phyloP scores from a whole-genome alignment of 2,113 vertebrate species.

The Lamprotornis superbus region DNA sequence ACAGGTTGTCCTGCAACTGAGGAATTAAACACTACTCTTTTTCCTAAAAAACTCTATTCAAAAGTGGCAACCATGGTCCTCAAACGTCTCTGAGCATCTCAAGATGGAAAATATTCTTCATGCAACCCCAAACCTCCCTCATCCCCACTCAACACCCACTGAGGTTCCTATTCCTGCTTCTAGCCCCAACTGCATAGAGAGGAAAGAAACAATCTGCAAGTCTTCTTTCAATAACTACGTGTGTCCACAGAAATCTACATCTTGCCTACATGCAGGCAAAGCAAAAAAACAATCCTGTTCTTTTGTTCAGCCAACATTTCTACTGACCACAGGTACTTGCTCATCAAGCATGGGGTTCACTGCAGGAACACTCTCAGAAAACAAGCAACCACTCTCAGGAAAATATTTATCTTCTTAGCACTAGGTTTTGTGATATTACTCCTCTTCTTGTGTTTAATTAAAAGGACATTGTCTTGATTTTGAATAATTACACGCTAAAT shows the following conservation, averaged over 20 bases:
- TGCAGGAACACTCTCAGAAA: neutral
- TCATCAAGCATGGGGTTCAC: neutral
- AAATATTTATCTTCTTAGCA: neutral
- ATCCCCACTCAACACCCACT: neutral
- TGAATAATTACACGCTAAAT: constrained; percentile 8
- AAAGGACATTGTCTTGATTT: neutral
- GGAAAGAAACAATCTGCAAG: neutral
- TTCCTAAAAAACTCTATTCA: neutral
- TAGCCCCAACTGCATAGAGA: neutral
- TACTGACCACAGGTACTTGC: neutral
- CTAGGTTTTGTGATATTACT: neutral
- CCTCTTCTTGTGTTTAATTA: neutral
- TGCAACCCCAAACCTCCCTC: neutral
- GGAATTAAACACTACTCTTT: neutral
- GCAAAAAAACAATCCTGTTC: neutral
- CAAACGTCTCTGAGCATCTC: neutral
- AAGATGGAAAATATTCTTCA: neutral
- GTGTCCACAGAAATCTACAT: neutral
- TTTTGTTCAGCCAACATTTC: neutral
- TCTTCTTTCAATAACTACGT: neutral
- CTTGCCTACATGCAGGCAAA: neutral
- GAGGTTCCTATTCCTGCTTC: neutral
- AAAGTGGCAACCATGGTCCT: neutral
- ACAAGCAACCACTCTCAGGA: neutral
- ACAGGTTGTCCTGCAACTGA: neutral